Evolutionary conservation across 1,140 invertebrate species (phyloP).

Genomic region (Caenorhabditis inopinata): DNA sequence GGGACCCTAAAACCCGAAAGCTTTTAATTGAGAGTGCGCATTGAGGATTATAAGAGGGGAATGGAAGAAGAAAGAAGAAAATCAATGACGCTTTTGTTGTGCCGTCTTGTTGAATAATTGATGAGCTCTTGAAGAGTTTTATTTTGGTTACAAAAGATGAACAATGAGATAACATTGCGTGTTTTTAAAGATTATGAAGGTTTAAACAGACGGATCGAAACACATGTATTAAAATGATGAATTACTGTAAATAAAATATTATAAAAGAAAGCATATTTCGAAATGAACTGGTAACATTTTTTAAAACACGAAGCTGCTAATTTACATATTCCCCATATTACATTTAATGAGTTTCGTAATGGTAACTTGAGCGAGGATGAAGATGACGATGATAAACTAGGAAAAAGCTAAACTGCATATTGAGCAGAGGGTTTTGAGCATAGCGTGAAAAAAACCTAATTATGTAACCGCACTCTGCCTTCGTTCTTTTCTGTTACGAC

Average conservation of each 20-base stretch:
- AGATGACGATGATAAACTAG: no score
- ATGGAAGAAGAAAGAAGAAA: background rate
- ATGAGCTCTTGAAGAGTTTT: conserved; percentile 21
- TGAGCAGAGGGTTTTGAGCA: background rate
- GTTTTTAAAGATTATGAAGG: background rate
- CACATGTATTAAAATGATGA: background rate
- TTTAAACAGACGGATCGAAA: no score
- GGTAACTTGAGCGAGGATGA: no score
- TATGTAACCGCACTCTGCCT: conserved; percentile 4
- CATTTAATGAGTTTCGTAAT: no score
- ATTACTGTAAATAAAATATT: background rate
- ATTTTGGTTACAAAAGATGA: conserved; percentile 2
- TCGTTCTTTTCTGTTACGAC: background rate
- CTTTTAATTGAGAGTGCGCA: conserved; percentile 14
- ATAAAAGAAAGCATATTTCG: no score
- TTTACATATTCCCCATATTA: no score
- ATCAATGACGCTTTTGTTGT: background rate
- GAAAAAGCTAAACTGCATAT: no score
- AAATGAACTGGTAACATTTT: no score
- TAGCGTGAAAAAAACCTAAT: background rate
- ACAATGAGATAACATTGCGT: background rate
- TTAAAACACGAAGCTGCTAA: no score
- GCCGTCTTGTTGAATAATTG: conserved; percentile 20
- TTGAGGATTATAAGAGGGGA: background rate
- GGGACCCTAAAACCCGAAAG: background rate